A percentile compares a stretch with the other conserved stretches of the same genome.
Conservation (phyloP, 92 coral and sea anemone species). For the Desmophyllum pertusum region DNA sequence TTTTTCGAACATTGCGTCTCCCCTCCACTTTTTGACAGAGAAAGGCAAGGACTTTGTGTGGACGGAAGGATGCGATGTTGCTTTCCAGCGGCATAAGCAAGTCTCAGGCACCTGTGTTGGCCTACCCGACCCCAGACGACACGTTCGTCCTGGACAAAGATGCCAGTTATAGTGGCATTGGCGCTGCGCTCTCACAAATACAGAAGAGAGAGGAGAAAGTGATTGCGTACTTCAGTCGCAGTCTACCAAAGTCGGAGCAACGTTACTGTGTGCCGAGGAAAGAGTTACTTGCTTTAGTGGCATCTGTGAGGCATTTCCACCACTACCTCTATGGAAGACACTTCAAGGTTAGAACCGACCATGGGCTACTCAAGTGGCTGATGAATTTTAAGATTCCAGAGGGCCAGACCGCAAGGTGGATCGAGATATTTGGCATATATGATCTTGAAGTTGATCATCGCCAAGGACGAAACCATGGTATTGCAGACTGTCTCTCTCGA, state of each 20-base stretch:
- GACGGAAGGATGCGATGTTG: constrained; percentile 40
- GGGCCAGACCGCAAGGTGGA: constrained; percentile 53
- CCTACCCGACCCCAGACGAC: constrained; percentile 41
- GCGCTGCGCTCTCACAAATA: constrained; percentile 49
- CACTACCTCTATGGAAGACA: constrained; percentile 40
- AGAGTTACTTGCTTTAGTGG: constrained; percentile 49
- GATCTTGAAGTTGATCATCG: constrained; percentile 49
- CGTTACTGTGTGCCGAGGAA: constrained; percentile 49
- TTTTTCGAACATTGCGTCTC: constrained; percentile 57
- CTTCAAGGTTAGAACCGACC: constrained; percentile 1
- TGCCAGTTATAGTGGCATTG: constrained; percentile 41
- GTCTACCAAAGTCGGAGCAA: constrained; percentile 44
- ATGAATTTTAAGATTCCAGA: constrained; percentile 30
- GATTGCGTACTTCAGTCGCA: constrained; percentile 42
- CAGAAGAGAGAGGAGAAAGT: constrained; percentile 46
- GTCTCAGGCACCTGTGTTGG: constrained; percentile 45
- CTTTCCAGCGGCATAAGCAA: constrained; percentile 40
- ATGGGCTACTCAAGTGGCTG: constrained; percentile 39
- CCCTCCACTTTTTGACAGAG: constrained; percentile 48
- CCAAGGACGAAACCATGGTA: constrained; percentile 45
- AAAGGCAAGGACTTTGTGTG: constrained; percentile 51
- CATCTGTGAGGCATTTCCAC: constrained; percentile 46
- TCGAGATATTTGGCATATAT: constrained; percentile 40
- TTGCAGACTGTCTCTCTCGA: constrained; percentile 58
- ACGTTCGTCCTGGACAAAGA: constrained; percentile 56